phyloP scores from a whole-genome alignment of 2,797 vertebrate genomes.

The Serranus cabrilla region DNA sequence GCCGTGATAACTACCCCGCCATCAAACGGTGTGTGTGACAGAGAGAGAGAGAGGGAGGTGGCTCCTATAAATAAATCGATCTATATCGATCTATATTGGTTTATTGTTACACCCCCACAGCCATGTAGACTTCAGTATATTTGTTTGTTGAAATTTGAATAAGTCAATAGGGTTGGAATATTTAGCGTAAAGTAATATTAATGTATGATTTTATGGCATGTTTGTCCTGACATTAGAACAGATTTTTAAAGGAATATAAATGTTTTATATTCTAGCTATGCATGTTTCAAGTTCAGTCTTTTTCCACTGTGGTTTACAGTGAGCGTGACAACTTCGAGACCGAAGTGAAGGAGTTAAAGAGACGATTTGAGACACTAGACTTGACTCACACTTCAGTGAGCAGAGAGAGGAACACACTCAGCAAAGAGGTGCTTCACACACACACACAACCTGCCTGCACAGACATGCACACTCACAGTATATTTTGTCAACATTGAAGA shows the following conservation, averaged over 20 bases:
- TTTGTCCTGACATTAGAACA: no score
- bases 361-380: constrained; percentile 90
- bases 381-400: constrained; percentile 84
- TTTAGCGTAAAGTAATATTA: no score
- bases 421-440: constrained; percentile 89
- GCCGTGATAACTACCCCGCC: constrained; percentile 93
- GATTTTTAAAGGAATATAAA: no score
- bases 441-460: not conserved
- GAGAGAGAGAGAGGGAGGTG: no score
- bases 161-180: no score
- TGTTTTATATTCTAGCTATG: not conserved
- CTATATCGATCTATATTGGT: no score
- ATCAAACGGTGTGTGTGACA: constrained; percentile 85
- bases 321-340: constrained; percentile 92
- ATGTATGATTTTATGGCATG: no score
- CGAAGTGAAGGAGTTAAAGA: constrained; percentile 90
- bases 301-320: constrained; percentile 75
- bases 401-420: constrained; percentile 91
- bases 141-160: no score
- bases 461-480: not conserved
- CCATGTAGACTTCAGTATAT: no score
- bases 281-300: not conserved
- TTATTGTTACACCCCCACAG: no score
- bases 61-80: no score
- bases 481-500: not conserved